Base-by-base conservation (phyloP, 2,888 invertebrate species). In the Dolichomitus sp. region DNA sequence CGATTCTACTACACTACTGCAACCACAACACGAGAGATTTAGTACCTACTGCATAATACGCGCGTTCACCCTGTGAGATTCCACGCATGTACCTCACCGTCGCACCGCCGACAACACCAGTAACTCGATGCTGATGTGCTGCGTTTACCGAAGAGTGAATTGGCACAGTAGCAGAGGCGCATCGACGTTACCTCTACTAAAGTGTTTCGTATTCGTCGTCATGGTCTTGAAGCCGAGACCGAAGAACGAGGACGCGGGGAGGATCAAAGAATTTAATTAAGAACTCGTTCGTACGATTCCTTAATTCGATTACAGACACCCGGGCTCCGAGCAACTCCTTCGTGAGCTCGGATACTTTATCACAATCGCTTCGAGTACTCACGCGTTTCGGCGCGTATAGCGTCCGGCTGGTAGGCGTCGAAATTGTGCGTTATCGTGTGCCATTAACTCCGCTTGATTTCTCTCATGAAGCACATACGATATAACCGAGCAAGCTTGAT, bases 241-340 rank as follows among this genome's bases (percentile, higher is more conserved):
- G 57, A 57, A 48, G 30, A 57, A 40, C 17, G 70, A 33, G n/a
- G 14, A 63, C 17, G 79, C 76, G 76, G 66, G 27, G 52, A 66
- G 59, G 73, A 82, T 84, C 77, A 79, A 83, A 80, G 81, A 84
- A 84, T 84, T 84, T 85, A 85, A 86, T 86, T 85, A 84, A 86
- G 85, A 86, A 86, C 80, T 84, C 78, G 79, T 76, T 76, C 66
- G 80, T 73, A 45, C 77, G 81, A 85, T 85, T 85, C 63, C 76
- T 84, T 83, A 84, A 86, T 86, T 86, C 83, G 84, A 85, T 86
- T 85, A 84, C 79, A 57, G 54, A 79, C 72, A 76, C 78, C 74
- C 78, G 74, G 74, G 65, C 69, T 65, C 65, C 45, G 48, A 37
- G 48, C 69, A 68, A 61, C 37, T 50, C 27, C 6, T 42, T 74